phyloP scores from a whole-genome alignment of 2,797 vertebrate genomes.

The Intellagama lesueurii region DNA sequence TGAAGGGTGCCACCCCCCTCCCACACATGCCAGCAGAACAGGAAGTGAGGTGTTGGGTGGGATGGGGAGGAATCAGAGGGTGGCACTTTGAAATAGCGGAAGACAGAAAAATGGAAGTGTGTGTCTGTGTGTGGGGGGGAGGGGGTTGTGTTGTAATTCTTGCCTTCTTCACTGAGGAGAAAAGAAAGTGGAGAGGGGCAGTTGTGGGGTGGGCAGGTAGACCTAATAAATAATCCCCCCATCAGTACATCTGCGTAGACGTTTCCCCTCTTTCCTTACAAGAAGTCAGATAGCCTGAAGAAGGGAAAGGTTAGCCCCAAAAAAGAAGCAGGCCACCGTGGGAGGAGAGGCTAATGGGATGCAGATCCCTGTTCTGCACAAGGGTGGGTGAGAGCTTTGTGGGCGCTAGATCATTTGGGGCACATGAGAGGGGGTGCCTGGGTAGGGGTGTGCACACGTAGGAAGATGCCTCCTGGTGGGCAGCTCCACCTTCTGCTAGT shows the following conservation, averaged over 20 bases:
- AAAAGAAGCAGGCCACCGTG: not conserved
- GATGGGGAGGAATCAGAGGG: not conserved
- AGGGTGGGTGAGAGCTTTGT: not conserved
- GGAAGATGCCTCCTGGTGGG: no score
- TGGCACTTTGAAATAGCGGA: not conserved
- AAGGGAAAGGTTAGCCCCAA: no score
- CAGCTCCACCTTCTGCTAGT: not conserved
- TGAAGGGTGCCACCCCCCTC: not conserved
- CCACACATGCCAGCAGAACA: not conserved
- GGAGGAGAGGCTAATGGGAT: not conserved
- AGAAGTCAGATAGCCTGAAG: not conserved
- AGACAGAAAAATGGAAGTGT: not conserved
- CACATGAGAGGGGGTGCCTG: no score
- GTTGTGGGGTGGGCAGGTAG: not conserved
- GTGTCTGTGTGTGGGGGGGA: no score
- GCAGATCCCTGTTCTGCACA: not conserved
- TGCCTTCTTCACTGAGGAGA: not conserved
- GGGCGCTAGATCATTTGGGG: not conserved
- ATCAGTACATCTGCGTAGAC: not conserved
- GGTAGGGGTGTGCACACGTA: no score
- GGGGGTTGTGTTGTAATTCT: not conserved
- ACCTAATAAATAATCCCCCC: not conserved
- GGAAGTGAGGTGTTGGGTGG: not conserved
- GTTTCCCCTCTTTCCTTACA: not conserved
- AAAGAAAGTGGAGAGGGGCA: not conserved